Evolutionary conservation across 2,797 vertebrate species (phyloP).

Genomic region (Margarornis squamiger): DNA sequence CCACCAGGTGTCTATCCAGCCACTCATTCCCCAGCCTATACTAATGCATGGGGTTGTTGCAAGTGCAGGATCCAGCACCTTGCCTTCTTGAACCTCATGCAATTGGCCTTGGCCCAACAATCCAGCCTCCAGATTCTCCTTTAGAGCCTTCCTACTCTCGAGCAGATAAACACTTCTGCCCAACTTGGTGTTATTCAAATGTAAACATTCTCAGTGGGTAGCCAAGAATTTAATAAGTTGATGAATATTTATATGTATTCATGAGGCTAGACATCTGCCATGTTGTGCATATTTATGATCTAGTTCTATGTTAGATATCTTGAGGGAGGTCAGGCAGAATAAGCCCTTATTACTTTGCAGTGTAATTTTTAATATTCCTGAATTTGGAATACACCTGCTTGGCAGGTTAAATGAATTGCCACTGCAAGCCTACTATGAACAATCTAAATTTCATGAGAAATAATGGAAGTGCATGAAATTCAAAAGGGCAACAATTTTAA

Average conservation of each 20-base stretch:
- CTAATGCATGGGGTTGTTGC: not conserved
- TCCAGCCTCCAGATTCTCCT: not conserved
- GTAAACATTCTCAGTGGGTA: conserved; percentile 30
- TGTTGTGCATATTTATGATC: conserved; percentile 61
- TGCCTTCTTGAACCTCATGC: not conserved
- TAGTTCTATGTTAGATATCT: conserved; percentile 3
- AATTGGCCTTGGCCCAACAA: not conserved
- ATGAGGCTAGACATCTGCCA: conserved; percentile 48
- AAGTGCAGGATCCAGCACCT: not conserved
- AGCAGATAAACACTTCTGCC: not conserved
- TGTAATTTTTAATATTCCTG: not conserved
- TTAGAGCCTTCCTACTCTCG: not conserved
- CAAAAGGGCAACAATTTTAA: not conserved
- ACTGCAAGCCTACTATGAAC: not conserved
- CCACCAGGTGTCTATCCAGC: not conserved
- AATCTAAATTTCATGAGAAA: not conserved
- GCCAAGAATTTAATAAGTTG: conserved; percentile 40
- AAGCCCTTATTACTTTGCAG: not conserved
- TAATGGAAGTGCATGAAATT: not conserved
- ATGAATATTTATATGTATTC: conserved; percentile 64
- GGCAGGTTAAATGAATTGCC: not conserved
- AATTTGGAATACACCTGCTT: conserved; percentile 14
- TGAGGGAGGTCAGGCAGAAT: conserved; percentile 41
- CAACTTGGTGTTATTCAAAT: not conserved
- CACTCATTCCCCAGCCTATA: not conserved